phyloP scores from a whole-genome alignment of 2,113 vertebrate species.

The Neolamprologus sp. region DNA sequence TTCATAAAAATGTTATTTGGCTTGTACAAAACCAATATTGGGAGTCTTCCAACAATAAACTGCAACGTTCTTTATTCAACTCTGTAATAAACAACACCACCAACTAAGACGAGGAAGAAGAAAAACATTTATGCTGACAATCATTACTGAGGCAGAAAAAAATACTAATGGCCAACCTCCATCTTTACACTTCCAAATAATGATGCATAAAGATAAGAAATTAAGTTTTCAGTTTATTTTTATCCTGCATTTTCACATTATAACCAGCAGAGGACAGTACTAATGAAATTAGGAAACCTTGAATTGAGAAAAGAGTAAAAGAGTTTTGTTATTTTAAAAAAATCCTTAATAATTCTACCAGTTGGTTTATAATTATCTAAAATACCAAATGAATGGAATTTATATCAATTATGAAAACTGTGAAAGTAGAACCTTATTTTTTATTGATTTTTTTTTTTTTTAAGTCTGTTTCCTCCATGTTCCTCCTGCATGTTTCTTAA shows the following conservation, averaged over 20 bases:
- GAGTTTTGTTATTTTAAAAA: neutral
- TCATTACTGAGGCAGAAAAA: neutral
- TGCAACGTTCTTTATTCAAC: neutral
- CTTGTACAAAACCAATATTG: neutral
- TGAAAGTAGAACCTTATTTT: neutral
- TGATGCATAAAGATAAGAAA: neutral
- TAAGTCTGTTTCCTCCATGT: neutral
- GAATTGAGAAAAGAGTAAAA: neutral
- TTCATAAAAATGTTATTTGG: neutral
- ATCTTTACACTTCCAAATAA: neutral
- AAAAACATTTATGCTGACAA: neutral
- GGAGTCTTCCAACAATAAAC: neutral
- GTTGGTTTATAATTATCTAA: neutral
- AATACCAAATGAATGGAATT: neutral
- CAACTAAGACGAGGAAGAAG: neutral
- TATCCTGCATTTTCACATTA: neutral
- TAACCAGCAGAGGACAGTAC: constrained; percentile 8
- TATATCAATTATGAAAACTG: neutral
- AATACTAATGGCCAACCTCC: neutral
- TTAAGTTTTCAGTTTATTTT: neutral
- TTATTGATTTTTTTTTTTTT: neutral
- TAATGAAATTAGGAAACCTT: neutral
- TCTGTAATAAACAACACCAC: neutral
- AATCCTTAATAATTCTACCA: neutral
- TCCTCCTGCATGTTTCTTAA: neutral